phyloP scores from a whole-genome alignment of 2,113 vertebrate species.

The mouse (Mus musculus) region GRCm39 chr1:187247501-187248000 shows the following conservation, averaged over 20 bases:
- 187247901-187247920: neutral
- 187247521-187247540: neutral
- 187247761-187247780: neutral
- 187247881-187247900: neutral
- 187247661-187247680: neutral
- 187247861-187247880: neutral
- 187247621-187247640: neutral
- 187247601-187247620: neutral
- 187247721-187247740: neutral
- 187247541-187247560: neutral
- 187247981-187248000: neutral
- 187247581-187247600: neutral
- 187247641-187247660: neutral
- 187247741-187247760: neutral
- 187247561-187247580: neutral
- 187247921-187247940: neutral
- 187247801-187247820: neutral
- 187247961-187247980: neutral
- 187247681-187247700: neutral
- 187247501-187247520: neutral
- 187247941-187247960: neutral
- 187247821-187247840: neutral
- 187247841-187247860: neutral
- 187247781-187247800: neutral
- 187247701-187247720: neutral